These are phyloP conservation scores for Rynchops niger DNA, from an alignment of 2,113 vertebrate species.

Conservation along the genomic window DNA sequence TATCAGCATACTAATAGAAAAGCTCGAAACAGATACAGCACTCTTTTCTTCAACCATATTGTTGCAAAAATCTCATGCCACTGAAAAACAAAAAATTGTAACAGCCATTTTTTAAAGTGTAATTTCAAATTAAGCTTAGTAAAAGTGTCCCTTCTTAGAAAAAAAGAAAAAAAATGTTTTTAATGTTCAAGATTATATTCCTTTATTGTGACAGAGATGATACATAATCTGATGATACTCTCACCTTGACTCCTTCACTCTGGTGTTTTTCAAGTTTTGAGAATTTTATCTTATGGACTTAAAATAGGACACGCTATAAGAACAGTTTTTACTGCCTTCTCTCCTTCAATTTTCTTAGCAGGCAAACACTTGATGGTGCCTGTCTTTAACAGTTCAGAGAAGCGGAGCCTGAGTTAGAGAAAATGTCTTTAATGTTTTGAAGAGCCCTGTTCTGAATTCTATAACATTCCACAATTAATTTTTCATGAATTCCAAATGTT, in stretches of 20 bases:
- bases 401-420: not conserved
- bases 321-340: constrained; percentile 50
- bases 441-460: not conserved
- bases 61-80: not conserved
- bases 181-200: not conserved
- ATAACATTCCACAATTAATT: not conserved
- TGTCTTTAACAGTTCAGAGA: constrained; percentile 2
- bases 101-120: not conserved
- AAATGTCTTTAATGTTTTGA: not conserved
- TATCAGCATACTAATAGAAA: not conserved
- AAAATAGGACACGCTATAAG: constrained; percentile 50
- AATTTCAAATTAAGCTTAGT: not conserved
- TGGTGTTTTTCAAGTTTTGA: constrained; percentile 37
- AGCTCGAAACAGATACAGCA: not conserved
- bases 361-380: constrained; percentile 41
- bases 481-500: not conserved
- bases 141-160: not conserved
- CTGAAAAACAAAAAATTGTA: not conserved
- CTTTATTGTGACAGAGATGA: not conserved
- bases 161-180: not conserved
- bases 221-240: constrained; percentile 5
- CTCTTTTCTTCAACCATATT: not conserved
- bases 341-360: constrained; percentile 71
- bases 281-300: constrained; percentile 49
- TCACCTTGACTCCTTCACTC: constrained; percentile 48